These are phyloP conservation scores for Drosophila hamatofila DNA, from an alignment of 2,888 invertebrate species.

Conservation along the genomic window DNA sequence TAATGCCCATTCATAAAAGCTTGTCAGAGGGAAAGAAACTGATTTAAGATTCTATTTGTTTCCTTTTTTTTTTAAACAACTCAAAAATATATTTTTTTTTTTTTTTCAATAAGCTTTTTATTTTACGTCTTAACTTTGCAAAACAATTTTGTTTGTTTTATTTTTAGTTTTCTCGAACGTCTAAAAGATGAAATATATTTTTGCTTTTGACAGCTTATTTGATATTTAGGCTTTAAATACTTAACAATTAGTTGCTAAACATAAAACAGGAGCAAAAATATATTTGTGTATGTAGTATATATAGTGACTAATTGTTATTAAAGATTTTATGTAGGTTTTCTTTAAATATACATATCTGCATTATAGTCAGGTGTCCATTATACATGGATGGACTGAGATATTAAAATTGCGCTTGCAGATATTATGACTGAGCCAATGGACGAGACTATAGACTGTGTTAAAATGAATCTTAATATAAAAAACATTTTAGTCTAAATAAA, in stretches of 20 bases:
- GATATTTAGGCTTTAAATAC: conserved; percentile 24
- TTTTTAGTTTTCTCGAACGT: background rate
- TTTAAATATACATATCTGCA: background rate
- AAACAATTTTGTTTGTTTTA: background rate
- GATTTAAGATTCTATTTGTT: conserved; percentile 17
- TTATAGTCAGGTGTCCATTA: too few species aligned
- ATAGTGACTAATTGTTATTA: conserved; percentile 32
- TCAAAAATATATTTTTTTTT: conserved; percentile 36
- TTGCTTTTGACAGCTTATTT: conserved; percentile 45
- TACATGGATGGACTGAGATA: too few species aligned
- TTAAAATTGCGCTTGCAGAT: too few species aligned
- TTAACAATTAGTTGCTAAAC: conserved; percentile 22
- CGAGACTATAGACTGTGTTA: too few species aligned
- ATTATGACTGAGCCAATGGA: too few species aligned
- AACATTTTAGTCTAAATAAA: too few species aligned
- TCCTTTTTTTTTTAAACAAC: conserved; percentile 25
- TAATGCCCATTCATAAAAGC: conserved; percentile 71
- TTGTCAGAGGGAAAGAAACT: conserved; percentile 15
- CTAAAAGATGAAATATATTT: conserved; percentile 18
- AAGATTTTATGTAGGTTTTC: background rate
- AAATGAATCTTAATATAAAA: too few species aligned
- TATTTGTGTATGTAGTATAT: background rate
- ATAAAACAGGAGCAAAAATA: background rate
- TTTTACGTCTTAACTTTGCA: conserved; percentile 29
- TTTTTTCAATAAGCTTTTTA: conserved; percentile 4